A percentile compares a stretch with the other conserved stretches of the same genome.
Evolutionary conservation across 2,888 invertebrate species (phyloP).

Genomic region (Clanis bilineata): DNA sequence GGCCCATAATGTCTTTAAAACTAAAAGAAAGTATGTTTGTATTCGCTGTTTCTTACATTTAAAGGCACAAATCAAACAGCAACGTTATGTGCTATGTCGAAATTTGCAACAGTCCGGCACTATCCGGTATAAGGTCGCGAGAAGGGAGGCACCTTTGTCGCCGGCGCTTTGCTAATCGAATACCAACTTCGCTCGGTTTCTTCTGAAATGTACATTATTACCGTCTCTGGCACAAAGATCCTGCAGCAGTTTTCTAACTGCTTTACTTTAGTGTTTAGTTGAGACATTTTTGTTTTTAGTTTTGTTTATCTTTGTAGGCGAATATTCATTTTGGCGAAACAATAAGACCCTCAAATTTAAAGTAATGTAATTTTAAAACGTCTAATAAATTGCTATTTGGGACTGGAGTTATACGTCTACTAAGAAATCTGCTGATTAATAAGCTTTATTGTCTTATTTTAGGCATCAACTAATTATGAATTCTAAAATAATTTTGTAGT

Average conservation of each 20-base stretch:
- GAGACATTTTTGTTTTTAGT: not conserved
- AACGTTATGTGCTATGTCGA: slow-evolving; percentile 22
- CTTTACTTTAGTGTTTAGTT: not conserved
- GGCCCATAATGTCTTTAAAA: no score
- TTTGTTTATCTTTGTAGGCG: not conserved
- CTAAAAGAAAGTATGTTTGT: not conserved
- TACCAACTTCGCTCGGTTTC: slow-evolving; percentile 35
- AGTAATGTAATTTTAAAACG: no score
- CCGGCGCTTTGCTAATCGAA: slow-evolving; percentile 50
- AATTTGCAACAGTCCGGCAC: slow-evolving; percentile 29
- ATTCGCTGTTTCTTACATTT: not conserved
- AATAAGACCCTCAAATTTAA: no score
- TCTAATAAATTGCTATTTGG: no score
- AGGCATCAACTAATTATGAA: no score
- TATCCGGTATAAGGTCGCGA: slow-evolving; percentile 31
- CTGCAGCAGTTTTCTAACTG: slow-evolving; percentile 9
- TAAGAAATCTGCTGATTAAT: no score
- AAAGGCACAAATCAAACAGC: slow-evolving; percentile 6
- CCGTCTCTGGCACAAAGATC: not conserved
- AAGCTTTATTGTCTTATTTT: no score
- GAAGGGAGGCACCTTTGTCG: slow-evolving; percentile 42
- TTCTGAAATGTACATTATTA: slow-evolving; percentile 12
- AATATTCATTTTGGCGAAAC: not conserved
- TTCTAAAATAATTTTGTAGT: no score
- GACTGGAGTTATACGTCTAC: no score